Evolutionary conservation across 2,888 invertebrate species (phyloP), one percentile per base, ranked within the genome.

Genomic region (Boloria euphrosyne): DNA sequence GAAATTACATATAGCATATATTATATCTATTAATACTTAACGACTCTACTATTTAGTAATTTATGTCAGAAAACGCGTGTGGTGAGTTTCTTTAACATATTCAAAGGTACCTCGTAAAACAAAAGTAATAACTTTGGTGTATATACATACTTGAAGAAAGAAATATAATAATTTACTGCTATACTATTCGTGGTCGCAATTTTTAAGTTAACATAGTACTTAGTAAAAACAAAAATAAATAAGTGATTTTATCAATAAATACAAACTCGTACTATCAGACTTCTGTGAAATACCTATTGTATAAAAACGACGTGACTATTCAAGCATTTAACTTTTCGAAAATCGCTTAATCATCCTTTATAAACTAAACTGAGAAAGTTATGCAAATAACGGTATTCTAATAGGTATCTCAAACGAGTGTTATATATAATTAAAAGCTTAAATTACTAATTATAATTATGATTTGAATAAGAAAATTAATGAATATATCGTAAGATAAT

Each of bases 291-390:
- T 3, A 10, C 7, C 31, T 31, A 31, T 5, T 22, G 5, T 22
- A 31, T 31, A 31, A 38, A 10, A 38, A 49, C 47, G 38, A 16
- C 52, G 46, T 58, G 62, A 68, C 62, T 61, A 52, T 66, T 59
- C 59, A 17, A 43, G 52, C 66, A 38, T 10, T 38, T 38, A 38
- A 64, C 63, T 58, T 68, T 60, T 54, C 44, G 13, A 31, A 44
- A 62, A 65, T 67, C 64, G 67, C 69, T 59, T 65, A 59, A 67
- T 70, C 67, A 67, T 67, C 57, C 18, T 55, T 49, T 50, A 57
- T 65, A 52, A 57, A 49, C 27, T 55, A 46, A 57, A 54, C 18
- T 49, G 61, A 53, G 69, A 68, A 67, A 65, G 65, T 68, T 66
- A 51, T 60, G 53, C 51, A 55, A 55, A 52, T 55, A 70, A 66